Base-by-base conservation (phyloP, 2,888 invertebrate species). In the Meghimatium bilineatum region DNA sequence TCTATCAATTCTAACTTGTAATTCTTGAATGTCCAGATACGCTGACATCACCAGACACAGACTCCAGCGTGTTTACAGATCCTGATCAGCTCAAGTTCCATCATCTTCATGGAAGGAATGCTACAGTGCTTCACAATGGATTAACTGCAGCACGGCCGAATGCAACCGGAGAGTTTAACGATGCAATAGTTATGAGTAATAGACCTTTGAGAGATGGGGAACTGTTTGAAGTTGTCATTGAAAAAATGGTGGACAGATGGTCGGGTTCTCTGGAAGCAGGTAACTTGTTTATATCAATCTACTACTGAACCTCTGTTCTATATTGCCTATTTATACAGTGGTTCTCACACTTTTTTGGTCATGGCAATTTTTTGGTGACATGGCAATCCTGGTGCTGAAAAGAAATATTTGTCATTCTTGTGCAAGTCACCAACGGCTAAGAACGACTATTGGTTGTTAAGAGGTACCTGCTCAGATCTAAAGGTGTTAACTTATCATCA, bases 241-340 rank as follows among this genome's bases (percentile, higher is more conserved):
- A 98, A 92, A 96, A 96, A 90, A 96, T 97, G 95, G 97, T 98
- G 29, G 97, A 97, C 89, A 95, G 97, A 87, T 98, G 98, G 98
- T 97, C 97, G 23, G 98, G 98, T 10, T 97, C 97, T 86, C 96
- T 98, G 81, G 98, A 98, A 95, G 96, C 98, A 89, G 98, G 98
- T 60, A 91, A 89, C 34, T 60, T 52, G 14, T 44, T 49, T 52
- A 2, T 3, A 71, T 20, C 44, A 44, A 44, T 44, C 44, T 44
- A 44, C 44, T 44, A 8, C 5, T 44, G 12, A 44, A 44, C 12
- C 44, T 44, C 12, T 44, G 44, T 44, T 44, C 6, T 44, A 44
- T 44, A 44, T 8, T 44, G n/a, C n/a, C n/a, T n/a, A n/a, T n/a
- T n/a, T n/a, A n/a, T n/a, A n/a, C n/a, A n/a, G n/a, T n/a, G n/a